phyloP scores from a whole-genome alignment of 2,888 invertebrate species.

The Synanthedon andrenaeformis region DNA sequence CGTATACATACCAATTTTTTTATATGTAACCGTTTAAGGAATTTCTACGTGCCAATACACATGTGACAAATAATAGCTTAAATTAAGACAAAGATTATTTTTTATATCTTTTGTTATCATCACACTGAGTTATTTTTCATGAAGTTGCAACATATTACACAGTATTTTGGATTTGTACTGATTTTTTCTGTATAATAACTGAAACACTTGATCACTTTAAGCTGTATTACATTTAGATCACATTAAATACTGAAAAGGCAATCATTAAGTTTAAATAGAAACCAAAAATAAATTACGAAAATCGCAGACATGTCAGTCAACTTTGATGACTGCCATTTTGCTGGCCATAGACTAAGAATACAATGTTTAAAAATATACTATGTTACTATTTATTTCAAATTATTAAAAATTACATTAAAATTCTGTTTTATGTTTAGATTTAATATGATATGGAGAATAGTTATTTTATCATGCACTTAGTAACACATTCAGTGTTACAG shows the following conservation, averaged over 20 bases:
- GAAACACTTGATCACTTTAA: conserved; percentile 13
- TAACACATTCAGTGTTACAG: too few species aligned
- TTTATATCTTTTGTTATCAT: conserved; percentile 69
- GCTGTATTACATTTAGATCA: conserved; percentile 20
- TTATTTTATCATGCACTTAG: too few species aligned
- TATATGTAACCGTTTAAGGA: conserved; percentile 36
- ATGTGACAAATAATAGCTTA: conserved; percentile 47
- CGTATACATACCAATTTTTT: conserved; percentile 41
- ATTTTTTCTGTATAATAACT: conserved; percentile 6
- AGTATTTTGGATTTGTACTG: conserved; percentile 15
- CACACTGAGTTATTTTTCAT: conserved; percentile 53
- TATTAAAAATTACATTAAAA: too few species aligned
- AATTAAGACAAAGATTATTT: conserved; percentile 48
- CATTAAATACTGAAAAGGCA: conserved; percentile 32
- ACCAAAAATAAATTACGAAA: conserved; percentile 63
- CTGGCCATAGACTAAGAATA: conserved; percentile 31
- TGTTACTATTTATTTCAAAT: too few species aligned
- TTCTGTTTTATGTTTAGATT: neutral
- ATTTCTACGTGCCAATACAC: conserved; percentile 30
- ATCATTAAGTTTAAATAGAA: conserved; percentile 25
- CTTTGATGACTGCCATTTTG: conserved; percentile 56
- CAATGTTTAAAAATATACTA: too few species aligned
- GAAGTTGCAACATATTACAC: conserved; percentile 38
- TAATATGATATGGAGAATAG: too few species aligned
- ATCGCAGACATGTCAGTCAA: conserved; percentile 59